Evolutionary conservation across 2,113 vertebrate genomes (phyloP).

Genomic region (Ovibos moschatus): DNA sequence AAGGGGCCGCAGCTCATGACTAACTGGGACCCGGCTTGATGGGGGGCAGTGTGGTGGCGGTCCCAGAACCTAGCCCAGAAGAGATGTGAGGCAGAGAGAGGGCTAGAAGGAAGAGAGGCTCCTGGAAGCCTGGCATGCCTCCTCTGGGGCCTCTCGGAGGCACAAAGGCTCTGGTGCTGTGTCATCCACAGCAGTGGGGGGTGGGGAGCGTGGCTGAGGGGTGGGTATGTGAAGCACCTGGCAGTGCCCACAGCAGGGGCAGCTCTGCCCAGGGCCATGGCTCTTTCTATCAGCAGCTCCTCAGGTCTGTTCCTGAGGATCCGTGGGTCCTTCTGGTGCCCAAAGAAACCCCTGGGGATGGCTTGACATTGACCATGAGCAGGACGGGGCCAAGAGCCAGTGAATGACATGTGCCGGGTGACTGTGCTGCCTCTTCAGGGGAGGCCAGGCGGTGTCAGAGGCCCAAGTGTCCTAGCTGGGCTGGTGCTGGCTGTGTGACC

Average conservation of each 20-base stretch:
- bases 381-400: not conserved
- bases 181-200: not conserved
- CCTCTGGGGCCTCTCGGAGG: not conserved
- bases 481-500: not conserved
- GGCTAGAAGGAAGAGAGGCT: not conserved
- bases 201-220: not conserved
- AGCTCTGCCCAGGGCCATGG: accelerated
- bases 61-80: too few species aligned
- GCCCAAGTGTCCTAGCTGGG: not conserved
- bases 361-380: not conserved
- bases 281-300: not conserved
- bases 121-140: not conserved
- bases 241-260: not conserved
- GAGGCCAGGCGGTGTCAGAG: accelerated
- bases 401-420: accelerated
- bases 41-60: accelerated
- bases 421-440: not conserved
- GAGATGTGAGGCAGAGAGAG: too few species aligned
- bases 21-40: not conserved
- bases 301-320: not conserved
- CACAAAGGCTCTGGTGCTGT: not conserved
- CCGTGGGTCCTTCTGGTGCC: not conserved
- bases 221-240: not conserved
- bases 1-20: not conserved
- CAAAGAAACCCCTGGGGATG: not conserved